These are phyloP conservation scores for Poecilia picta DNA, from an alignment of 2,797 vertebrate species.

Conservation along the genomic window DNA sequence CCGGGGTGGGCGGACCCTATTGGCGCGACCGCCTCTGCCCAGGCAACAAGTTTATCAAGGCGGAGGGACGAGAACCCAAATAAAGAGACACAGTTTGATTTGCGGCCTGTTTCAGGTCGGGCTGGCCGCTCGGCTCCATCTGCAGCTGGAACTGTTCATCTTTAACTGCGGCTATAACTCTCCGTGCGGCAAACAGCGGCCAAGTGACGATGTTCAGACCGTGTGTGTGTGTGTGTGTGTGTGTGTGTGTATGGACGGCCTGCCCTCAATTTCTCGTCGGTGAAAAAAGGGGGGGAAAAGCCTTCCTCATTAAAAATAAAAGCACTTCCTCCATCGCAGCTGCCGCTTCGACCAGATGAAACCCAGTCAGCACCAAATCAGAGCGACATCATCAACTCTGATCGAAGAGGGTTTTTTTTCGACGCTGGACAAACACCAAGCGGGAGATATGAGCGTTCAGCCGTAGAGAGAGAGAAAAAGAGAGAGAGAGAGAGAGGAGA, in stretches of 20 bases:
- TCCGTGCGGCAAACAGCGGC: constrained; percentile 21
- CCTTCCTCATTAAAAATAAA: constrained; percentile 39
- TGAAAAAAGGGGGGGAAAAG: constrained; percentile 9
- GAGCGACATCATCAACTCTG: constrained; percentile 28
- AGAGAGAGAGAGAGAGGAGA: no score
- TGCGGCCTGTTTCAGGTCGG: neutral
- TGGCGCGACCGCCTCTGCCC: neutral
- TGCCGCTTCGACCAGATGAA: constrained; percentile 28
- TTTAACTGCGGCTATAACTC: neutral
- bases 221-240: no score
- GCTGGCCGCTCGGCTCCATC: neutral
- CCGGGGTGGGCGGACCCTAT: neutral
- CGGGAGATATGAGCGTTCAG: constrained; percentile 38
- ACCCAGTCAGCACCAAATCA: constrained; percentile 20
- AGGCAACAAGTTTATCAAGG: neutral
- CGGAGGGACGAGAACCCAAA: neutral
- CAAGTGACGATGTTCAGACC: constrained; percentile 37
- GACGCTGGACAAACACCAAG: neutral
- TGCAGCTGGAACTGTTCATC: neutral
- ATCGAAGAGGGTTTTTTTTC: neutral
- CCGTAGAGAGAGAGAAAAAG: neutral
- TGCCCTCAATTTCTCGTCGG: constrained; percentile 55
- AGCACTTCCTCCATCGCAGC: constrained; percentile 12
- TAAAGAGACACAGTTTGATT: neutral
- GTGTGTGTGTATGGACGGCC: constrained; percentile 33